Evolutionary conservation across 2,888 invertebrate genomes (phyloP).

Genomic region (Eristalis intricaria): DNA sequence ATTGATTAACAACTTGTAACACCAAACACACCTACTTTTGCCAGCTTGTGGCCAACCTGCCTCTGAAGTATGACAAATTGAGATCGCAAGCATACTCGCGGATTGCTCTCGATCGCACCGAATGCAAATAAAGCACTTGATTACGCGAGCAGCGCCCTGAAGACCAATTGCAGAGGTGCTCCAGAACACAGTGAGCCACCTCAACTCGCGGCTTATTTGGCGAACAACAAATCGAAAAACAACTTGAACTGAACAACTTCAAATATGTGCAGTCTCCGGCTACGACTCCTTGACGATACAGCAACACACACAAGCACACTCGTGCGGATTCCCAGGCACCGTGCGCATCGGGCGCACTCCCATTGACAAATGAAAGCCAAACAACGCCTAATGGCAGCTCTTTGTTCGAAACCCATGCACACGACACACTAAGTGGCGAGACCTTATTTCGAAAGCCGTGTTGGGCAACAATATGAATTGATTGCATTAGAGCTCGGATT

Average conservation of each 20-base stretch:
- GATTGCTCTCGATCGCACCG: background rate
- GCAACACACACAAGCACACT: slow-evolving; percentile 10
- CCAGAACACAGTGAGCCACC: slow-evolving; percentile 36
- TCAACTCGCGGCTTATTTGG: slow-evolving; percentile 12
- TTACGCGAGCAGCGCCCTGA: slow-evolving; percentile 23
- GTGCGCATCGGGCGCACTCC: background rate
- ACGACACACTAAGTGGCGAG: slow-evolving; percentile 35
- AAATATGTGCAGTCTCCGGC: background rate
- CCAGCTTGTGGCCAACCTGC: background rate
- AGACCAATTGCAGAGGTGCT: slow-evolving; percentile 33
- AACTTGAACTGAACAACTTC: background rate
- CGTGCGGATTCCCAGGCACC: slow-evolving; percentile 31
- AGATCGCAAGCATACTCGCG: background rate
- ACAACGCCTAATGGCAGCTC: slow-evolving; percentile 55
- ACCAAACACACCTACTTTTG: background rate
- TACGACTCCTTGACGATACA: background rate
- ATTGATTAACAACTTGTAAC: slow-evolving; percentile 1
- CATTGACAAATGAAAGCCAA: slow-evolving; percentile 66
- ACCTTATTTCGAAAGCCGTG: slow-evolving; percentile 40
- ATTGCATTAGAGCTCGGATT: slow-evolving; percentile 55
- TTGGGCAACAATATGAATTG: slow-evolving; percentile 63
- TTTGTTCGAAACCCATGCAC: slow-evolving; percentile 44
- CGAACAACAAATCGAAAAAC: slow-evolving; percentile 42
- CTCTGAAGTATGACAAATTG: background rate
- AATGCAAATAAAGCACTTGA: slow-evolving; percentile 41